Base-by-base conservation (phyloP, 2,797 vertebrate genomes). In the Lutjanus campechanus region DNA sequence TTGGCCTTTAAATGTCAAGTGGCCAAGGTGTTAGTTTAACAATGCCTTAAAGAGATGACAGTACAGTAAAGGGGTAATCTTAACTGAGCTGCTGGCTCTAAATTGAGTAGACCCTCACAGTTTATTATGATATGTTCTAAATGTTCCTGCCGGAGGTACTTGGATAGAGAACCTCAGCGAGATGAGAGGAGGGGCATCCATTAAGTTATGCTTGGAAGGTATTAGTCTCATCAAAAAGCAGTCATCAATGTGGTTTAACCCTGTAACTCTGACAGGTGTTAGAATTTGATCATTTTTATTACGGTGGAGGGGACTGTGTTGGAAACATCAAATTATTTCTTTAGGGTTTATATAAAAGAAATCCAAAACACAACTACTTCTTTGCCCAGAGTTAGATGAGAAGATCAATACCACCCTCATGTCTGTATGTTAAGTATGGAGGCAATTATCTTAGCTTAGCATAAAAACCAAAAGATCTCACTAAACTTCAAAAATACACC, bases 1-100 rank as follows among this genome's bases (percentile, higher is more conserved):
- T 44, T 43, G 9, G 50, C 51, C n/a, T 68, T 68, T 55, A 68
- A 68, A 68, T 68, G 40, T 17, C n/a, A 46, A 68, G n/a, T 43
- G 15, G 8, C 50, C 5, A 1, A 10, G 15, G 65, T 54, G 36
- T 53, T 54, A 43, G n/a, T 44, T 68, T 22, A 22, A 54, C n/a
- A 55, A 44, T 10, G 13, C 36, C 12, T 53, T 41, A 40, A 53
- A 22, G 7, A 25, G 41, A 19, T 43, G 44, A 47, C 20, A 12
- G 43, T 46, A 36, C 43, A 25, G 15, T 50, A 47, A 64, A 29
- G 3, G 22, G 15, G 20, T 44, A 15, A 25, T 64, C 62, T 19
- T 49, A 47, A 64, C 62, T 17, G 13, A 49, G n/a, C 62, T 64
- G 47, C 44, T 47, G 13, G 20, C 2, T 49, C 15, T 6, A 10